A percentile compares a stretch with the other conserved stretches of the same genome.
These are phyloP conservation scores for Atherinosoma microstoma DNA, from an alignment of 2,797 vertebrate genomes.

Conservation along the genomic window DNA sequence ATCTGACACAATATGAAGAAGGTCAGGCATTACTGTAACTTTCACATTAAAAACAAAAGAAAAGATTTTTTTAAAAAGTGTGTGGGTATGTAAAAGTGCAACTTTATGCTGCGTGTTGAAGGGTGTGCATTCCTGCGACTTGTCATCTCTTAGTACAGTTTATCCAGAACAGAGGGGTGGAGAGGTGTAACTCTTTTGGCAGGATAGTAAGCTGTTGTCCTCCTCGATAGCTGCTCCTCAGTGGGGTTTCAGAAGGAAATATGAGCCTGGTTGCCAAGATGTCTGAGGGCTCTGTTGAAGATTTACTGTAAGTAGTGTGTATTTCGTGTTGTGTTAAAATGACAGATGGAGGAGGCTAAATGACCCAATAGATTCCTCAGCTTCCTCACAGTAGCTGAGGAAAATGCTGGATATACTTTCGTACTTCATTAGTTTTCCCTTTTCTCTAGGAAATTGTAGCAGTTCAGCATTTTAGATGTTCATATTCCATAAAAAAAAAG, in stretches of 20 bases:
- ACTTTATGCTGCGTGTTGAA: conserved; percentile 39
- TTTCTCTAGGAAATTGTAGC: not conserved
- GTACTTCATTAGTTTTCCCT: not conserved
- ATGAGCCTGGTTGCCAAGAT: not conserved
- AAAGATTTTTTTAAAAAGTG: not conserved
- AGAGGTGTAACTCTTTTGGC: not conserved
- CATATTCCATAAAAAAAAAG: too few species aligned
- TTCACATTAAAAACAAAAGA: not conserved
- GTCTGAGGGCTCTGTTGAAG: not conserved
- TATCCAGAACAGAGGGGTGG: not conserved
- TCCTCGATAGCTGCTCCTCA: not conserved
- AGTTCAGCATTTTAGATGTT: not conserved
- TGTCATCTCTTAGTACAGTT: not conserved
- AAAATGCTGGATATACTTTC: not conserved
- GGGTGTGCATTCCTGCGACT: conserved; percentile 1
- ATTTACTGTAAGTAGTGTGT: not conserved
- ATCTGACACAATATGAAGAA: not conserved
- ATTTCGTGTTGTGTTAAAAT: not conserved
- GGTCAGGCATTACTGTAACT: conserved; percentile 1
- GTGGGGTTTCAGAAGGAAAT: not conserved
- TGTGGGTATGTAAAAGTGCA: not conserved
- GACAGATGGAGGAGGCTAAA: conserved; percentile 1
- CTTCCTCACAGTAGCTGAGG: not conserved
- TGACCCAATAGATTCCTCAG: not conserved
- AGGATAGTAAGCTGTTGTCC: not conserved